Percentiles rank a stretch among this genome's conserved stretches.
These are phyloP conservation scores for Nomada hirtipes DNA, from an alignment of 2,888 invertebrate genomes.

Conservation along the genomic window DNA sequence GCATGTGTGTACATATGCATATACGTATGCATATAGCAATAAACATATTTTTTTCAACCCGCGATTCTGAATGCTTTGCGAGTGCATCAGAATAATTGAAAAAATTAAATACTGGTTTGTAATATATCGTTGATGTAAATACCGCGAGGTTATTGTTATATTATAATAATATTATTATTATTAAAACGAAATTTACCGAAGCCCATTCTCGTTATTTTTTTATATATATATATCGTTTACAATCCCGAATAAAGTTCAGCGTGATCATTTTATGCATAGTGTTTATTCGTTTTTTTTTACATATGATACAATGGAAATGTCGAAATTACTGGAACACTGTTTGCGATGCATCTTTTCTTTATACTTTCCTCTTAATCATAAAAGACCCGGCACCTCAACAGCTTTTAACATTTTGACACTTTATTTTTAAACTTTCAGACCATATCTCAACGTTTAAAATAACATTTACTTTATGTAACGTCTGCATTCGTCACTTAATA, in stretches of 20 bases:
- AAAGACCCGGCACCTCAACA: conserved; percentile 52
- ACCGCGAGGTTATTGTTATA: conserved; percentile 83
- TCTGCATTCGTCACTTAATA: conserved; percentile 75
- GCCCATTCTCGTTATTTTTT: not conserved
- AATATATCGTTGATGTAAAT: conserved; percentile 83
- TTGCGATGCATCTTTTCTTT: conserved; percentile 69
- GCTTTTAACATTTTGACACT: conserved; percentile 53
- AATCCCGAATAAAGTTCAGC: not conserved
- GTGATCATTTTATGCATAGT: conserved; percentile 69
- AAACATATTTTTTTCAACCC: conserved; percentile 71
- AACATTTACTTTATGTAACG: conserved; percentile 59
- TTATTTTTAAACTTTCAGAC: conserved; percentile 60
- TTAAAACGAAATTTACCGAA: conserved; percentile 77
- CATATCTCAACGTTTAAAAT: conserved; percentile 62
- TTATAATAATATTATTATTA: conserved; percentile 78
- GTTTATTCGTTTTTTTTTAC: conserved; percentile 80
- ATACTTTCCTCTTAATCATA: conserved; percentile 52
- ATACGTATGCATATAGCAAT: conserved; percentile 68
- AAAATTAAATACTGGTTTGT: conserved; percentile 73
- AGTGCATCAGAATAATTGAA: conserved; percentile 52
- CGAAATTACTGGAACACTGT: conserved; percentile 80
- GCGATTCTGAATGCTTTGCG: conserved; percentile 53
- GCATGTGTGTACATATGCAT: conserved; percentile 59
- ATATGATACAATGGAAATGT: conserved; percentile 84
- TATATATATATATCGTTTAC: not conserved